These are phyloP conservation scores for Pediacus dermestoides DNA, from an alignment of 2,888 invertebrate species.

Conservation along the genomic window DNA sequence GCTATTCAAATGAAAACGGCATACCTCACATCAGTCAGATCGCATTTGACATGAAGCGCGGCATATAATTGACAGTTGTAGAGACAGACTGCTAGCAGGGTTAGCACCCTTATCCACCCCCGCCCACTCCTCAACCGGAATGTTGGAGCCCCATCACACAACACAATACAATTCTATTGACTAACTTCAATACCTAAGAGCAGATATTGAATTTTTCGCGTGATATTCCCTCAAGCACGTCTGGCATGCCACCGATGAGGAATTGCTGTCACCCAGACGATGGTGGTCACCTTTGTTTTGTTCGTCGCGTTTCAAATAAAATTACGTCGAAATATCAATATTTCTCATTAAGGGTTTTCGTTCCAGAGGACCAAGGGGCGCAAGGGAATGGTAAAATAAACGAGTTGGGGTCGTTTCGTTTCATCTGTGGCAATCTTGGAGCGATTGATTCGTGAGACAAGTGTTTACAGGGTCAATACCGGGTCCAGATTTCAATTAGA, in stretches of 20 bases:
- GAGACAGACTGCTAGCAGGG: constrained; percentile 28
- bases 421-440: constrained; percentile 39
- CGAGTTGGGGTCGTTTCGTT: constrained; percentile 33
- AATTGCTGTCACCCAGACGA: constrained; percentile 43
- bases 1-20: constrained; percentile 43
- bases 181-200: constrained; percentile 40
- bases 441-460: constrained; percentile 48
- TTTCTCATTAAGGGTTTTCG: too few species aligned
- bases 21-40: constrained; percentile 43
- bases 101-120: constrained; percentile 16
- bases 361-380: constrained; percentile 39
- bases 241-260: constrained; percentile 44
- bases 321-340: too few species aligned
- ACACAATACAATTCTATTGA: constrained; percentile 43
- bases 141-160: constrained; percentile 25
- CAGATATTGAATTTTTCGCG: constrained; percentile 49
- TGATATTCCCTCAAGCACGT: constrained; percentile 42
- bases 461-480: constrained; percentile 52
- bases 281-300: constrained; percentile 41
- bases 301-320: too few species aligned
- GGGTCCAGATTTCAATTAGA: constrained; percentile 51
- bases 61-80: constrained; percentile 46
- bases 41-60: constrained; percentile 39
- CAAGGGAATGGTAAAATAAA: constrained; percentile 41
- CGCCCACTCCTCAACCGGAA: constrained; percentile 25